These are phyloP conservation scores for Quadroppia sp. DNA, from an alignment of 2,888 invertebrate species.

Conservation along the genomic window DNA sequence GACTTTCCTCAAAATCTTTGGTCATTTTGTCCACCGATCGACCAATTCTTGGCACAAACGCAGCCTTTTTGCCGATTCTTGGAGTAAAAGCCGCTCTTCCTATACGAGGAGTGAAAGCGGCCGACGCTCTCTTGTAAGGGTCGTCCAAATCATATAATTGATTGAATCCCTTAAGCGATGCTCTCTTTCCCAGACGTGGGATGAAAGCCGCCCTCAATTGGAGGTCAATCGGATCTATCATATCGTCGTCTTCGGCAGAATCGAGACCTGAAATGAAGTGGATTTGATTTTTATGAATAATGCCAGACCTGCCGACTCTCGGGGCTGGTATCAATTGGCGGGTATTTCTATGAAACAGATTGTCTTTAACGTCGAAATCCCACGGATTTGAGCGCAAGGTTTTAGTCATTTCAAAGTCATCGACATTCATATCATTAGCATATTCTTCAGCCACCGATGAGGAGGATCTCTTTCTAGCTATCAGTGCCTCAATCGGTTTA, in stretches of 20 bases:
- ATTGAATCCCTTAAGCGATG: background rate
- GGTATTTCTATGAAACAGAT: constrained; percentile 12
- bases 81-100: constrained; percentile 44
- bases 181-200: constrained; percentile 41
- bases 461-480: constrained; percentile 15
- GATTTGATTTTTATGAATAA: background rate
- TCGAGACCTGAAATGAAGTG: constrained; percentile 32
- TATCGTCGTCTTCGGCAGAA: constrained; percentile 16
- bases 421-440: constrained; percentile 2
- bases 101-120: constrained; percentile 43
- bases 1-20: background rate
- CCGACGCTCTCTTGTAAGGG: constrained; percentile 20
- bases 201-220: constrained; percentile 42
- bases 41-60: constrained; percentile 43
- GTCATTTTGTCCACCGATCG: constrained; percentile 28
- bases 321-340: constrained; percentile 34
- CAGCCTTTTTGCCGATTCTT: constrained; percentile 42
- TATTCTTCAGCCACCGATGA: background rate
- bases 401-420: constrained; percentile 26
- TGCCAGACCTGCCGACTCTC: constrained; percentile 19
- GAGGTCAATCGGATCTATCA: constrained; percentile 42
- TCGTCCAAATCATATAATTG: constrained; percentile 11
- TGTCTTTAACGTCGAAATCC: background rate
- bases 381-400: constrained; percentile 23
- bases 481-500: background rate